Evolutionary conservation across 92 coral and sea anemone genomes (phyloP).

Genomic region (Meandrina meandrites): DNA sequence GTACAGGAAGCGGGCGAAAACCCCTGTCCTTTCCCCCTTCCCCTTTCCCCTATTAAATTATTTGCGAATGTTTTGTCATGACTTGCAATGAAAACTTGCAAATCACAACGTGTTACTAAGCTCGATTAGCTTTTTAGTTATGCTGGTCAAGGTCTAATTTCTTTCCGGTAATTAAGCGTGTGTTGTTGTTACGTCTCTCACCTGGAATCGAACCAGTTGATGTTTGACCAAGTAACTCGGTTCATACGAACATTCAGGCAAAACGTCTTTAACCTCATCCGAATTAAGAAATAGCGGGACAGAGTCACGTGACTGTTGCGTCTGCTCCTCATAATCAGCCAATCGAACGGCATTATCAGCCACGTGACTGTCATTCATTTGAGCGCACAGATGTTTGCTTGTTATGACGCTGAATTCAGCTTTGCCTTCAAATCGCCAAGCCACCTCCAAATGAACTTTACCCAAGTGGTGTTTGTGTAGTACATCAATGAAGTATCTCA

Average conservation of each 20-base stretch:
- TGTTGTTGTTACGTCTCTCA: slow-evolving; percentile 30
- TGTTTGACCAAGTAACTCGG: slow-evolving; percentile 82
- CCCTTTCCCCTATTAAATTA: too few relatives aligned
- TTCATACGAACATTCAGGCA: slow-evolving; percentile 75
- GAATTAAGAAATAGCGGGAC: slow-evolving; percentile 51
- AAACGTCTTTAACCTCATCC: slow-evolving; percentile 34
- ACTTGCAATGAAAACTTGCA: too few relatives aligned
- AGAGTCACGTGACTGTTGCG: slow-evolving; percentile 27
- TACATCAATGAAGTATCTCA: slow-evolving; percentile 70
- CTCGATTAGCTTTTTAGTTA: too few relatives aligned
- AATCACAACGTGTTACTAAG: background rate
- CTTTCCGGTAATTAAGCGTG: too few relatives aligned
- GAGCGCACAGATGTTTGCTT: slow-evolving; percentile 47
- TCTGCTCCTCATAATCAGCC: slow-evolving; percentile 46
- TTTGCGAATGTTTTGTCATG: too few relatives aligned
- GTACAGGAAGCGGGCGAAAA: background rate
- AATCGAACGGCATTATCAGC: slow-evolving; percentile 48
- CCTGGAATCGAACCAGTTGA: slow-evolving; percentile 81
- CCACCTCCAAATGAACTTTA: slow-evolving; percentile 69
- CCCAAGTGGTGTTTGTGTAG: slow-evolving; percentile 75
- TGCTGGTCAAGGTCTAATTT: too few relatives aligned
- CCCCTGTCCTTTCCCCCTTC: too few relatives aligned
- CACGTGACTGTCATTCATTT: slow-evolving; percentile 64
- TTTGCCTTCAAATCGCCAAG: slow-evolving; percentile 68
- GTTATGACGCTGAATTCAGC: slow-evolving; percentile 61